Evolutionary conservation across 1,140 invertebrate genomes (phyloP), one percentile per base, ranked within the genome.

Genomic region (Trissolcus basalis): DNA sequence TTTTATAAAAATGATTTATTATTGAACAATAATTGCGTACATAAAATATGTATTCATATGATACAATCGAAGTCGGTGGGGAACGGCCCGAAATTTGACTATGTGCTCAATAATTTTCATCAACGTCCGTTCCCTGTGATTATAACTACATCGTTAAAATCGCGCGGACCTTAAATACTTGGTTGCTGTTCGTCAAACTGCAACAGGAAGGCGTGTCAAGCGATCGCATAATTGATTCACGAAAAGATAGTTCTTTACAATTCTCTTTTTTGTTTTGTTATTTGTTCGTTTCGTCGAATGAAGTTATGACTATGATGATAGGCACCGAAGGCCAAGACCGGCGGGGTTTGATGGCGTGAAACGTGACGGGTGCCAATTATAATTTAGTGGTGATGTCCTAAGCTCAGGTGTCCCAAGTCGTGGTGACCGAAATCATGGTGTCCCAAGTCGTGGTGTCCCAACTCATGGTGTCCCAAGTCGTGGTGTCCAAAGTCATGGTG

Each of bases 1-100:
- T 78, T 47, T 73, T 78, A 69, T 33, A 78, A 78, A 73, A 78
- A 73, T 73, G 64, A 67, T 78, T 78, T 78, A 78, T 78, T 73
- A 78, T 70, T 73, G 45, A 67, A 64, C 69, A 47, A n/a, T 63
- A 68, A 71, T 70, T 61, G 58, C 54, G 60, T 63, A 69, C 44
- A 70, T 14, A 63, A 16, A 48, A 48, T 58, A 13, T 55, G 35
- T 50, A 53, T 45, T 72, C 63, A 53, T 78, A 73, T 72, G 54
- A 72, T 68, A 69, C 64, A 72, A 72, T 69, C 43, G 32, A 13
- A 51, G 56, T 77, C 63, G 19, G n/a, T 12, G 32, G 59, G n/a
- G 68, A 77, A 69, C 55, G 61, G 44, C 32, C 43, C n/a, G 19
- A 12, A 65, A 39, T 54, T 65, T 36, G 32, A 58, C 48, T 70